Conservation (phyloP, 2,797 vertebrate species). For the Monodelphis domestica region DNA sequence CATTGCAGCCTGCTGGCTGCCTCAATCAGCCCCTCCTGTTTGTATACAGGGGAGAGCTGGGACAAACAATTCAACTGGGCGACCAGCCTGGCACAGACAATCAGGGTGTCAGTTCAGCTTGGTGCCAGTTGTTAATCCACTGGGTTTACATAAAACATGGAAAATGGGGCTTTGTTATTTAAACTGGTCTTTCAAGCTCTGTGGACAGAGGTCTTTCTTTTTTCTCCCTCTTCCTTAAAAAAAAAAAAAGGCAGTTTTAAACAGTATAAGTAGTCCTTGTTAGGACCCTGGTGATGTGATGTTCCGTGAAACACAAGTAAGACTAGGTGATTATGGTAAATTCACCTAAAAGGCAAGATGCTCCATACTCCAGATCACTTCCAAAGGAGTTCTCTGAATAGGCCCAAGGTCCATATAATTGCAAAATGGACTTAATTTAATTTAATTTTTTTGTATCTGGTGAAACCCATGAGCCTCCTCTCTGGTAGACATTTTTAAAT, state of each 20-base stretch:
- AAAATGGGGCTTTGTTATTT: slow-evolving; percentile 80
- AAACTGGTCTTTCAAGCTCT: slow-evolving; percentile 65
- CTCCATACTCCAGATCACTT: slow-evolving; percentile 39
- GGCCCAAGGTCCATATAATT: slow-evolving; percentile 46
- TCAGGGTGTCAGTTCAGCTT: slow-evolving; percentile 70
- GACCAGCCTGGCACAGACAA: slow-evolving; percentile 74
- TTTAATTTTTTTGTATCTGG: neutral
- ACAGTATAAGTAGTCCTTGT: slow-evolving; percentile 54
- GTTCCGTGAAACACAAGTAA: slow-evolving; percentile 54
- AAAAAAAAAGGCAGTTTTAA: slow-evolving; percentile 10
- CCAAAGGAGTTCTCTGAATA: slow-evolving; percentile 51
- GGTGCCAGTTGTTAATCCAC: slow-evolving; percentile 76
- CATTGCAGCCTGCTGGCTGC: slow-evolving; percentile 78
- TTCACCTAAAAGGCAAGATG: slow-evolving; percentile 64
- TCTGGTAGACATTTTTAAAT: neutral
- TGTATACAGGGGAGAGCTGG: slow-evolving; percentile 81
- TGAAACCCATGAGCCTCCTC: neutral
- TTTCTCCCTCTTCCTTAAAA: slow-evolving; percentile 26
- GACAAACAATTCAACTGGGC: slow-evolving; percentile 80
- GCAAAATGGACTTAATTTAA: neutral
- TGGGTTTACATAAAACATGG: slow-evolving; percentile 77
- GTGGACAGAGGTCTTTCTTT: slow-evolving; percentile 49
- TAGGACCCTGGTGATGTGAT: slow-evolving; percentile 55
- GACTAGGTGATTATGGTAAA: slow-evolving; percentile 59
- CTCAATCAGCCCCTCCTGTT: slow-evolving; percentile 83